Base-by-base conservation (phyloP, 2,888 invertebrate species). In the Oxyteleia sp. region DNA sequence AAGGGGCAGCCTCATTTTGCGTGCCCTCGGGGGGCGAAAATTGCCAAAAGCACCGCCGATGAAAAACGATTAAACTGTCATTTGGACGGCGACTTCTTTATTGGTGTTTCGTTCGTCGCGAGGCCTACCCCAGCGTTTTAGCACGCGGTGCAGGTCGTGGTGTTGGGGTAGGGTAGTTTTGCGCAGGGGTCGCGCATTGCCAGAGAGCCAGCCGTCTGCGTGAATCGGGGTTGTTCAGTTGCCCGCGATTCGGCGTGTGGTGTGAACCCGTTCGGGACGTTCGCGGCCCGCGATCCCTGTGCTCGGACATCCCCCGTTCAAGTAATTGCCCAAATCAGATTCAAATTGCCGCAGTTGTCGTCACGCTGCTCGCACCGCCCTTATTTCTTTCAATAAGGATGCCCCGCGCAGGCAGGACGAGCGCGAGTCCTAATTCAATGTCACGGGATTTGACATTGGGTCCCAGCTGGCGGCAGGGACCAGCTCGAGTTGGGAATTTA, bases 181-280 rank as follows among this genome's bases (percentile, higher is more conserved):
- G 84, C 84, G 84, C 81, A 84, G 84, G 84, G 84, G 82, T 72
- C 82, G 81, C 81, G 82, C 82, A 75, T 79, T 76, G 75, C 75
- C 74, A 74, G 78, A 78, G 78, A 57, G 64, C 74, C 61, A 79
- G 66, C 84, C 71, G 81, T 71, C 82, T 66, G 82, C 78, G 79
- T 76, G 74, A 66, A 79, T 76, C 75, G 72, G 71, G 84, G 82
- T 47, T 82, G 79, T 84, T 84, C 84, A 84, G 84, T 84, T 84
- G 84, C 79, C 75, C 84, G 82, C 84, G 82, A 84, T 79, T 82
- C 82, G 84, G 82, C 84, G 84, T 84, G 75, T 82, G 78, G 79
- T 82, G 75, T 66, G 57, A 79, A 75, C 53, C 84, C 68, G 69
- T 61, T 68, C 43, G 84, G 69, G 49, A 69, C 66, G 26, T 66